A percentile compares a stretch with the other conserved stretches of the same genome.
Evolutionary conservation across 2,888 invertebrate species (phyloP).

Genomic region (Pollenia amentaria): DNA sequence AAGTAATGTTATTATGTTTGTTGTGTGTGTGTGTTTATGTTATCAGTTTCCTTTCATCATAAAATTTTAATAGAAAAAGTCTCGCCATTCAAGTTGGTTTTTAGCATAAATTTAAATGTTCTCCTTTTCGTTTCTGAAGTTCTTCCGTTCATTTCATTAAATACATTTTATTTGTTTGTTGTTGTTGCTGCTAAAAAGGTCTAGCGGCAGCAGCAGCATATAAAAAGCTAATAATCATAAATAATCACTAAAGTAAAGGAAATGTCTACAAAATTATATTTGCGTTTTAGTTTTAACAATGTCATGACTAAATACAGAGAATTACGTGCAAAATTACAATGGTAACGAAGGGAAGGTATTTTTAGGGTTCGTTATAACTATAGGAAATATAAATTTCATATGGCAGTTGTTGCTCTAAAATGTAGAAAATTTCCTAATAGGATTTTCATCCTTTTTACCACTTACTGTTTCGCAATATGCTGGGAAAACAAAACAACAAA

Average conservation of each 20-base stretch:
- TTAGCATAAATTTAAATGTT: constrained; percentile 21
- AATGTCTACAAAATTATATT: constrained; percentile 66
- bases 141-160: background rate
- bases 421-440: background rate
- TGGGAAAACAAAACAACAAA: background rate
- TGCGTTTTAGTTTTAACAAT: constrained; percentile 63
- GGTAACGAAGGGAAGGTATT: constrained; percentile 15
- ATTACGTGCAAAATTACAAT: background rate
- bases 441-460: background rate
- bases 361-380: constrained; percentile 1
- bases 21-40: constrained; percentile 1
- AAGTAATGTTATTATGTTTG: background rate
- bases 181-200: background rate
- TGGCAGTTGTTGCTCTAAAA: background rate
- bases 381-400: too few species aligned
- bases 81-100: constrained; percentile 13
- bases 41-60: constrained; percentile 42
- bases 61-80: constrained; percentile 42
- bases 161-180: constrained; percentile 10
- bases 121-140: background rate
- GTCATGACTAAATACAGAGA: constrained; percentile 5
- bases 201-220: constrained; percentile 23
- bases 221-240: constrained; percentile 70
- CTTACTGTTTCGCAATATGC: too few species aligned
- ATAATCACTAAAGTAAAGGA: constrained; percentile 68